Evolutionary conservation across 2,113 vertebrate genomes (phyloP).

Genomic region (Antigone vipio): DNA sequence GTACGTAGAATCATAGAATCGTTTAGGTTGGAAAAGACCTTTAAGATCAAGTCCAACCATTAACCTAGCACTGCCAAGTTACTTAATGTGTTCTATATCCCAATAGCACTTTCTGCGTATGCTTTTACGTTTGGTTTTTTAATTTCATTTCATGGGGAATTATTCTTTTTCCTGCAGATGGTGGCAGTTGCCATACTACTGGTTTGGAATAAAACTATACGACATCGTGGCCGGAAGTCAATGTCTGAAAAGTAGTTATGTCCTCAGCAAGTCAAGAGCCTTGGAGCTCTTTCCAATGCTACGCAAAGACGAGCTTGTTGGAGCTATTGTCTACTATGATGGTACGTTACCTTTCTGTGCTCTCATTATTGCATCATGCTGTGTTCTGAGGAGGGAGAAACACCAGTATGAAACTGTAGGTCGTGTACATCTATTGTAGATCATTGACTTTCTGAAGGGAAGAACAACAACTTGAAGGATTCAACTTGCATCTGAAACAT

Average conservation of each 20-base stretch:
- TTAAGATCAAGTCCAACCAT: no score
- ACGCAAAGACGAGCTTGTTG: conserved; percentile 89
- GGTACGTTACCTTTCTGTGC: conserved; percentile 74
- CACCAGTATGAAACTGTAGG: rapidly evolving
- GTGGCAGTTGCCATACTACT: conserved; percentile 99
- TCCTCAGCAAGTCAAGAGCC: conserved; percentile 90
- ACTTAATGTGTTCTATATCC: rapidly evolving
- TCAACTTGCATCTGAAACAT: rapidly evolving
- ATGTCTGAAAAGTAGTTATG: conserved; percentile 93
- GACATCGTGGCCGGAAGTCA: conserved; percentile 92
- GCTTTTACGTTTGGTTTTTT: neutral
- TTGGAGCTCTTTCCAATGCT: conserved; percentile 97
- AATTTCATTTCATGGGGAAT: rapidly evolving
- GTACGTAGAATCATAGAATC: neutral
- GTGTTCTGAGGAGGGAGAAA: rapidly evolving
- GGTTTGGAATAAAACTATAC: conserved; percentile 95
- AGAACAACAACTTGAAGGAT: neutral
- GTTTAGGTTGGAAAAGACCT: no score
- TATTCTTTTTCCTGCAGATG: conserved; percentile 74
- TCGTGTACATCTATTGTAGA: rapidly evolving
- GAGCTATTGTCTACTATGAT: conserved; percentile 97
- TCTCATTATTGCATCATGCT: rapidly evolving
- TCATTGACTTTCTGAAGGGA: neutral
- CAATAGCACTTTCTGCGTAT: rapidly evolving
- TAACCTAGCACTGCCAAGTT: no score